Base-by-base conservation (phyloP, 1,140 invertebrate species). In the Drosophila ironensis region DNA sequence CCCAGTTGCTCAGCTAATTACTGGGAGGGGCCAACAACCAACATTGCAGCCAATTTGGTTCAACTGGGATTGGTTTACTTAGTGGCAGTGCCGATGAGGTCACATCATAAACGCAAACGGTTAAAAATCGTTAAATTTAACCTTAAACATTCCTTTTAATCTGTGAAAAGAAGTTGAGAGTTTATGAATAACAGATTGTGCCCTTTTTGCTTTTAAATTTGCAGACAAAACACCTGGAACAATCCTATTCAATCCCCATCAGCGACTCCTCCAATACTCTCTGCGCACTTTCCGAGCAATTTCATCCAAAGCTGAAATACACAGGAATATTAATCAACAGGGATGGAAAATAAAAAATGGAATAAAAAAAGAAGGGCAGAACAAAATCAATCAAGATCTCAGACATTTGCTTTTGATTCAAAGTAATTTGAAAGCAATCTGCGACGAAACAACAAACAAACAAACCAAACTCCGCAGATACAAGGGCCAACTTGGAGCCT, bases 361-460 rank as follows among this genome's bases (percentile, higher is more conserved):
- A n/a, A 33, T 33, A 4, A 44, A 35, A 57, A 38, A 30, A 25
- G 47, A n/a, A 56, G 30, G 19, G 42, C 27, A 73, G 59, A 78
- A 69, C 48, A 78, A 82, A 82, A 82, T 82, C 78, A 84, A 82
- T 82, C 77, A 84, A 70, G 78, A 73, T 64, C 33, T 40, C 44
- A 63, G 35, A 54, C 70, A 46, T 52, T 63, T 48, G 72, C 56
- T 70, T 60, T 61, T 61, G 67, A 84, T 60, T 86, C 81, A 44
- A 78, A 84, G 80, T 84, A 77, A 84, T 84, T 84, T 84, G 76
- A 82, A 82, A 82, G 78, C 78, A 84, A 82, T 82, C 78, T 84
- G 38, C 63, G 52, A 54, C 70, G 68, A 59, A 80, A 45, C 69
- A 56, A 76, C 66, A 72, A 75, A 74, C 64, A 71, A 71, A 76